These are phyloP conservation scores for Telmatherina bonti DNA, from an alignment of 2,797 vertebrate genomes.

Conservation along the genomic window DNA sequence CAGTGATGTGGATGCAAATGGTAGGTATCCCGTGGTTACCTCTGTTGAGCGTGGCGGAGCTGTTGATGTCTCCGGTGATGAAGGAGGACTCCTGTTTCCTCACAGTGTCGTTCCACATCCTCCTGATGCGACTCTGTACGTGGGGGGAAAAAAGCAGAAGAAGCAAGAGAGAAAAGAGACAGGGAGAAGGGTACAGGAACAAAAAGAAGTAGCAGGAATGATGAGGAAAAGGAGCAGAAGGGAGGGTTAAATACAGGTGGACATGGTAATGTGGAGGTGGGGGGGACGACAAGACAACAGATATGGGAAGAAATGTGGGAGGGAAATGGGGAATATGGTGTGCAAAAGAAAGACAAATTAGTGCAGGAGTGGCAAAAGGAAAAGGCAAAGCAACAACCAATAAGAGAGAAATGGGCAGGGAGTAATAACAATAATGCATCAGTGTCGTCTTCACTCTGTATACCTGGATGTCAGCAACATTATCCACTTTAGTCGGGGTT, in stretches of 20 bases:
- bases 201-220: constrained; percentile 18
- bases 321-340: constrained; percentile 45
- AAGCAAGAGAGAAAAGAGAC: constrained; percentile 4
- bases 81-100: constrained; percentile 99
- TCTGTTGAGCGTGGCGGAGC: constrained; percentile 98
- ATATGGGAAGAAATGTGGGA: constrained; percentile 40
- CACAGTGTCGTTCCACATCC: constrained; percentile 99
- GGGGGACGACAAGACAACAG: constrained; percentile 39
- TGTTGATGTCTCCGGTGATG: constrained; percentile 99
- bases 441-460: constrained; percentile 47
- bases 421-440: constrained; percentile 50
- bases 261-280: constrained; percentile 29
- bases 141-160: constrained; percentile 35
- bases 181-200: not conserved
- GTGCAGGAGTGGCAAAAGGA: constrained; percentile 64
- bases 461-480: constrained; percentile 46
- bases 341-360: constrained; percentile 60
- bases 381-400: constrained; percentile 48
- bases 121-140: constrained; percentile 93
- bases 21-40: constrained; percentile 87
- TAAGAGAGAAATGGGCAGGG: constrained; percentile 48
- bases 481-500: constrained; percentile 46
- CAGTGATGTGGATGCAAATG: constrained; percentile 72
- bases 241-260: constrained; percentile 4
- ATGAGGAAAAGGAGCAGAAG: constrained; percentile 20